A percentile compares a stretch with the other conserved stretches of the same genome.
Evolutionary conservation across 2,888 invertebrate species (phyloP).

Genomic region (Euproctis similis): DNA sequence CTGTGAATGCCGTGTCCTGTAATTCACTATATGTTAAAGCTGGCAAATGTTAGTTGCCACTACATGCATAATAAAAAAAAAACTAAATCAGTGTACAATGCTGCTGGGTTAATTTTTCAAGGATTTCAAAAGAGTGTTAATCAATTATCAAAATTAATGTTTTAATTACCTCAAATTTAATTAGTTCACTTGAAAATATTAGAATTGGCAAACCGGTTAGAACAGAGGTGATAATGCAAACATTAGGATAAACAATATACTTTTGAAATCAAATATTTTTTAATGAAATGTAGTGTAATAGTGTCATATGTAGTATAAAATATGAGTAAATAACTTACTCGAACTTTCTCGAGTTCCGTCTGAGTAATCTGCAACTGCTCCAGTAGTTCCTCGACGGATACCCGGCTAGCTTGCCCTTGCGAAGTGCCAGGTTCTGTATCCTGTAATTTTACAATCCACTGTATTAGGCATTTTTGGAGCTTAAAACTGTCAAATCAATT

Average conservation of each 20-base stretch:
- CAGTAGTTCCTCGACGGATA: slow-evolving; percentile 87
- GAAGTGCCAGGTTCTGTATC: slow-evolving; percentile 43
- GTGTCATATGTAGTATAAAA: background rate
- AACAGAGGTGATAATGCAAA: too few species aligned
- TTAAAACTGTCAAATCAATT: too few species aligned
- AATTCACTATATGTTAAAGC: slow-evolving; percentile 76
- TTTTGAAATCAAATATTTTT: background rate
- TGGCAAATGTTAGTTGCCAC: slow-evolving; percentile 61
- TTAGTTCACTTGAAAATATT: slow-evolving; percentile 21
- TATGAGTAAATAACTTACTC: slow-evolving; percentile 75
- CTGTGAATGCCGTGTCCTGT: slow-evolving; percentile 83
- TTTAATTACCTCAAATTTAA: slow-evolving; percentile 6
- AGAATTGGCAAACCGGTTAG: slow-evolving; percentile 12
- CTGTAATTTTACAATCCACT: slow-evolving; percentile 44
- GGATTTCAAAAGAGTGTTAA: slow-evolving; percentile 16
- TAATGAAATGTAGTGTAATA: too few species aligned
- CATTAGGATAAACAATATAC: too few species aligned
- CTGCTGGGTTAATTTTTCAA: slow-evolving; percentile 29
- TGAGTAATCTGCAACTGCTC: slow-evolving; percentile 89
- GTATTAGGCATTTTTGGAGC: too few species aligned
- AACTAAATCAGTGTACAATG: slow-evolving; percentile 29
- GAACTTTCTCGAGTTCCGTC: slow-evolving; percentile 90
- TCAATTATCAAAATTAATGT: slow-evolving; percentile 8
- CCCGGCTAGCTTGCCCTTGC: slow-evolving; percentile 78
- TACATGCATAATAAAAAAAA: slow-evolving; percentile 63